Evolutionary conservation across 2,888 invertebrate species (phyloP), one percentile per base, ranked within the genome.

Genomic region (Augochlorella aurata): DNA sequence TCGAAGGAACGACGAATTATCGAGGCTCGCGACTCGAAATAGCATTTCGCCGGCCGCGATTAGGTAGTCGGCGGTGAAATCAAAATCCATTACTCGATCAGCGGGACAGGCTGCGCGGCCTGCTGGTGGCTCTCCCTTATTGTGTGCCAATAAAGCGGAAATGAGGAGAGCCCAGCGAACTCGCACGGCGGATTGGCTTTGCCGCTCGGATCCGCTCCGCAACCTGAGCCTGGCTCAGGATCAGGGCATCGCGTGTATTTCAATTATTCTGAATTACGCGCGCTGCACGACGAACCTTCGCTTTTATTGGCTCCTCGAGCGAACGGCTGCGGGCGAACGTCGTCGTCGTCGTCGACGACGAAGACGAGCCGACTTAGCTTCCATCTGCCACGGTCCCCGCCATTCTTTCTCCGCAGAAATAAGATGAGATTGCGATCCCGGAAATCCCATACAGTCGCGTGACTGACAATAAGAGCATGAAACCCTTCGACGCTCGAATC

Each of bases 261-360:
- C 86, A 85, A 86, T 86, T 87, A 86, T 86, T 87, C 75, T 66
- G 81, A 87, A 87, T 85, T 82, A 80, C 80, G 69, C 79, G 74
- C 24, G 68, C 52, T 74, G 45, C 63, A 52, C 70, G 58, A 29
- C 72, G 73, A 72, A 77, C 70, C 82, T 70, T 61, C 75, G 73
- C 75, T 80, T 87, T 87, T 85, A 86, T 87, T 86, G 74, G 74
- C 71, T 87, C 74, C 74, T 69, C 72, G 74, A 76, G 68, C 79
- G 70, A 58, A n/a, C 38, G 65, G 18, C 72, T 67, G 73, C 50
- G 45, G 70, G 79, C 63, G 21, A 24, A 65, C 69, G 76, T 16
- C 63, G 29, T 49, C 63, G 49, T 49, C 47, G 38, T n/a, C 70
- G 63, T 72, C 73, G 75, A 47, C 58, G 52, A 21, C 38, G n/a